Evolutionary conservation across 2,113 vertebrate species (phyloP).

Genomic region (Gopherus evgoodei): DNA sequence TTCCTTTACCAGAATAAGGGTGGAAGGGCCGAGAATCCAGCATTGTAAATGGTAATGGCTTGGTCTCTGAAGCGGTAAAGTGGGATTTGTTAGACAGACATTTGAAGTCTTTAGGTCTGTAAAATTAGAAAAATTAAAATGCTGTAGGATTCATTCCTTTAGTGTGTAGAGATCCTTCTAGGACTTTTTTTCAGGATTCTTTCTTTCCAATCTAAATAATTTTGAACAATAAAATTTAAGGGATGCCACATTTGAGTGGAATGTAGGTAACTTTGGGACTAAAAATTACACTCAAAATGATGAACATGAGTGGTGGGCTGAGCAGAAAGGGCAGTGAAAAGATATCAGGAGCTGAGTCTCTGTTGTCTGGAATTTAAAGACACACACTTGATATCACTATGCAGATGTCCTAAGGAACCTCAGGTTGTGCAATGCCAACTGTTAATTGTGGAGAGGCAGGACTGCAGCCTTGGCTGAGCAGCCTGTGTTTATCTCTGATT

Average conservation of each 20-base stretch:
- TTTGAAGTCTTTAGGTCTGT: neutral
- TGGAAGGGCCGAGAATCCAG: neutral
- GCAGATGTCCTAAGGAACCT: neutral
- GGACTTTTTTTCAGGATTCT: neutral
- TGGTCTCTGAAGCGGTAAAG: neutral
- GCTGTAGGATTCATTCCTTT: too few species aligned
- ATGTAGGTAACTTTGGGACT: neutral
- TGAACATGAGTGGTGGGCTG: neutral
- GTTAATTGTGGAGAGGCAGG: neutral
- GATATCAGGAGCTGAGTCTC: neutral
- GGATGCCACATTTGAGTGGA: neutral
- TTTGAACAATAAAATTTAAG: neutral
- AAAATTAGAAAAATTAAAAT: too few species aligned
- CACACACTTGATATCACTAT: neutral
- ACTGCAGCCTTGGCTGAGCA: neutral
- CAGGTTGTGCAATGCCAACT: neutral
- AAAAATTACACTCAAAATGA: neutral
- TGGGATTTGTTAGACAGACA: neutral
- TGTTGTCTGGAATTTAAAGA: neutral
- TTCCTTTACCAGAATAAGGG: neutral
- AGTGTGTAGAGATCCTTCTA: too few species aligned
- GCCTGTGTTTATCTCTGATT: neutral
- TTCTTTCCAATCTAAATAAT: neutral
- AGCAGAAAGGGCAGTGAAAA: neutral
- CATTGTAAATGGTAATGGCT: neutral